Conservation (phyloP, 2,888 invertebrate species). For the Lasioglossum marginatum region DNA sequence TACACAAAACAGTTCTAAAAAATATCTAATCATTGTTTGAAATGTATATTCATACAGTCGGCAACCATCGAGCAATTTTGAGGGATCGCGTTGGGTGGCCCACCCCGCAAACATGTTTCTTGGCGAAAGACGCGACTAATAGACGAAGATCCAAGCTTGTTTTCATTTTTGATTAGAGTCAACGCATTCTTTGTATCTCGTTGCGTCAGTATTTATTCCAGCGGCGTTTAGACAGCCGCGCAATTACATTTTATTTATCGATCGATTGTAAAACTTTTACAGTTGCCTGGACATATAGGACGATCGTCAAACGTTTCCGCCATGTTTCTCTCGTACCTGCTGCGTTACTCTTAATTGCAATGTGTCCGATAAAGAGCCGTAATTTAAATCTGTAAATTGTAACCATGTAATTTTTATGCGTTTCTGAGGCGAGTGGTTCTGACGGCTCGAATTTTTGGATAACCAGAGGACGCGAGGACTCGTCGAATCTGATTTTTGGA, state of each 20-base stretch:
- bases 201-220: conserved; percentile 44
- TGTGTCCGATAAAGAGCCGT: conserved; percentile 10
- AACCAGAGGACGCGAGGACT: background rate
- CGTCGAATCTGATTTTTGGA: background rate
- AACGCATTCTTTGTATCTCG: conserved; percentile 30
- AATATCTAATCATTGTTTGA: background rate
- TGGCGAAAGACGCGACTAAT: conserved; percentile 30
- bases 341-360: conserved; percentile 36
- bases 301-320: conserved; percentile 43
- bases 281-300: conserved; percentile 12
- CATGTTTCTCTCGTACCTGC: conserved; percentile 55
- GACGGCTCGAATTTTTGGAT: conserved; percentile 26
- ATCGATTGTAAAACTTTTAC: conserved; percentile 20
- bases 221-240: conserved; percentile 30
- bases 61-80: background rate
- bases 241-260: conserved; percentile 30
- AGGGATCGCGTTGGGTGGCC: background rate
- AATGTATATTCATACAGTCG: background rate
- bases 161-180: conserved; percentile 18
- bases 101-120: conserved; percentile 20
- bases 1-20: background rate
- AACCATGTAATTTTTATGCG: conserved; percentile 31
- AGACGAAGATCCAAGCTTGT: conserved; percentile 53
- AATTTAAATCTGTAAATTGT: conserved; percentile 22
- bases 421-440: conserved; percentile 33